Evolutionary conservation across 2,113 vertebrate species (phyloP), one percentile per base, ranked within the genome.

Genomic region (Mixornis gularis): DNA sequence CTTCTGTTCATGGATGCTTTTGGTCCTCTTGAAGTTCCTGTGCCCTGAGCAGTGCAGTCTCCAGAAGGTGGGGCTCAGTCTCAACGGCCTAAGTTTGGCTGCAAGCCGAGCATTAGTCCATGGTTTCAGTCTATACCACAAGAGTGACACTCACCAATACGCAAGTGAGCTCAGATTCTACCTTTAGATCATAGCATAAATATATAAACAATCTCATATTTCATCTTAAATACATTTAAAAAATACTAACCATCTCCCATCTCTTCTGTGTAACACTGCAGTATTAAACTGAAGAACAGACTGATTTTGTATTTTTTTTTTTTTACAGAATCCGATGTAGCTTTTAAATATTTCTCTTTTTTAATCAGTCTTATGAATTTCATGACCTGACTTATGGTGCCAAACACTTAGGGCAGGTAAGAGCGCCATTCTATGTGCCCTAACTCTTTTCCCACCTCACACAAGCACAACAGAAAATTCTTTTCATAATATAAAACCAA

Each of bases 61-160:
- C 76, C 9, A 0, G 70, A 87, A 87, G 36, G 52, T 49, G 59
- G 25, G 76, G 48, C 48, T 90, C 60, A 63, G 79, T 38, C 66
- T 79, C 38, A 49, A 1, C 5, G 9, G 70, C 12, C 0, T 26
- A 51, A 44, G 38, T 9, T 46, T 77, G 68, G 43, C 68, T 80
- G 81, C 0, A 0, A 85, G 38, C 58, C 82, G 46, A 85, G 70
- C 52, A 22, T 53, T 59, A 68, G 43, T 87, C 8, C 1, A 7
- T 29, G 36, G 81, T 70, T 79, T 91, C 51, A 90, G 64, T 36
- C 72, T 59, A n/a, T 7, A 64, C 43, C 12, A 0, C 36, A 59
- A 34, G 30, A 82, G 29, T 36, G 51, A 70, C 0, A 1, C 58
- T 55, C 30, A 64, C 24, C 51, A 51, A 27, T 11, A 51, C 0